These are phyloP conservation scores for Erebia ligea DNA, from an alignment of 2,888 invertebrate genomes.

Conservation along the genomic window DNA sequence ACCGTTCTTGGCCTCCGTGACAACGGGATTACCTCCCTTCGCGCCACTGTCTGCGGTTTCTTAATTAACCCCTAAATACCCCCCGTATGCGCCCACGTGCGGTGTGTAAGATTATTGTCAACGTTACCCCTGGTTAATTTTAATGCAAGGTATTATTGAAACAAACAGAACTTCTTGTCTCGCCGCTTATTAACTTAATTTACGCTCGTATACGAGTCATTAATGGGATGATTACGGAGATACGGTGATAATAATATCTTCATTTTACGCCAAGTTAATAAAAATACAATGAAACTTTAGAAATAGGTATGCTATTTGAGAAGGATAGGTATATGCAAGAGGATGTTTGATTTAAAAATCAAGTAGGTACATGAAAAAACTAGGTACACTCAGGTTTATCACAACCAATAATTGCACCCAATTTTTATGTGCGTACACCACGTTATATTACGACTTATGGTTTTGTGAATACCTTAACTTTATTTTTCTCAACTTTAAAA, in stretches of 20 bases:
- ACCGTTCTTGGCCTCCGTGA: conserved; percentile 68
- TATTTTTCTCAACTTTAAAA: background rate
- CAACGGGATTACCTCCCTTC: conserved; percentile 73
- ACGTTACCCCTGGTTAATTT: conserved; percentile 74
- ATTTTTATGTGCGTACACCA: background rate
- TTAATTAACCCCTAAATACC: conserved; percentile 82
- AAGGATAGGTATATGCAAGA: too few species aligned
- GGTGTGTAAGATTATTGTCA: conserved; percentile 75
- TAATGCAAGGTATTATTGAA: conserved; percentile 75
- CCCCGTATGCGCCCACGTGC: conserved; percentile 62
- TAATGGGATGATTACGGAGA: conserved; percentile 43
- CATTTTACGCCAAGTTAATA: background rate
- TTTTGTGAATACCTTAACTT: background rate
- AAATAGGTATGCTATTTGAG: background rate
- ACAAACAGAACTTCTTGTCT: conserved; percentile 64
- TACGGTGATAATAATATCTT: conserved; percentile 29
- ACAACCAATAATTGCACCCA: too few species aligned
- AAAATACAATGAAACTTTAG: background rate
- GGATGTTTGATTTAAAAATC: too few species aligned
- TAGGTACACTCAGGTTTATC: too few species aligned
- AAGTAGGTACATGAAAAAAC: too few species aligned
- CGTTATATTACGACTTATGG: background rate
- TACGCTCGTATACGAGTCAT: conserved; percentile 47
- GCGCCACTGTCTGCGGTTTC: conserved; percentile 72
- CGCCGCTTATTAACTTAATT: conserved; percentile 57